A percentile compares a stretch with the other conserved stretches of the same genome.
Evolutionary conservation across 2,888 invertebrate genomes (phyloP).

Genomic region (Anodontia alba): DNA sequence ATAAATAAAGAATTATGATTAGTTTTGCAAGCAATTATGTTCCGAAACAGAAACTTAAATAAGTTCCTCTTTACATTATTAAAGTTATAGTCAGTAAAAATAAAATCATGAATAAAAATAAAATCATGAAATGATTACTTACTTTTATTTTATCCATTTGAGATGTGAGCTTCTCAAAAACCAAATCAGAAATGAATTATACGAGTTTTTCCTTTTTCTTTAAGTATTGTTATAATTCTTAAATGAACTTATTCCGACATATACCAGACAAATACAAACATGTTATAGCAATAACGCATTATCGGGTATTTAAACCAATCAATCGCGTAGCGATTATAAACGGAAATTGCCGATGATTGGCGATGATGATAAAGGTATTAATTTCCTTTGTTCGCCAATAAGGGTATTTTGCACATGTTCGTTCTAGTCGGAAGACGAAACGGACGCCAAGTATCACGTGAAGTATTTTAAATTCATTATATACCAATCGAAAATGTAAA

Average conservation of each 20-base stretch:
- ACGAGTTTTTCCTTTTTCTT: slow-evolving; percentile 5
- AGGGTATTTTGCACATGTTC: background rate
- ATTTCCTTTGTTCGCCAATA: background rate
- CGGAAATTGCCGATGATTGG: slow-evolving; percentile 2
- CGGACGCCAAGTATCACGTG: background rate
- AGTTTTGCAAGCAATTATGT: too few species aligned
- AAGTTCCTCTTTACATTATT: too few species aligned
- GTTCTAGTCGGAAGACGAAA: background rate
- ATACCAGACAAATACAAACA: slow-evolving; percentile 3
- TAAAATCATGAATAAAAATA: background rate
- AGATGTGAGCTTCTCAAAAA: background rate
- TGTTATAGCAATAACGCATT: slow-evolving; percentile 4
- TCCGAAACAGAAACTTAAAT: too few species aligned
- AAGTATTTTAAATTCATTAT: too few species aligned
- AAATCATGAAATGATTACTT: background rate
- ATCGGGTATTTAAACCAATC: slow-evolving; percentile 15
- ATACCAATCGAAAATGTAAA: too few species aligned
- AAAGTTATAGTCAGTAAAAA: too few species aligned
- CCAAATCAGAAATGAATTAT: background rate
- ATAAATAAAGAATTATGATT: too few species aligned
- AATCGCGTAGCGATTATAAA: background rate
- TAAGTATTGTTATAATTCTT: background rate
- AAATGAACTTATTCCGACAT: background rate
- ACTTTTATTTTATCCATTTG: background rate
- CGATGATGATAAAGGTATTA: background rate